Base-by-base conservation (phyloP, 2,113 vertebrate genomes). In the Syngnathoides biaculeatus region DNA sequence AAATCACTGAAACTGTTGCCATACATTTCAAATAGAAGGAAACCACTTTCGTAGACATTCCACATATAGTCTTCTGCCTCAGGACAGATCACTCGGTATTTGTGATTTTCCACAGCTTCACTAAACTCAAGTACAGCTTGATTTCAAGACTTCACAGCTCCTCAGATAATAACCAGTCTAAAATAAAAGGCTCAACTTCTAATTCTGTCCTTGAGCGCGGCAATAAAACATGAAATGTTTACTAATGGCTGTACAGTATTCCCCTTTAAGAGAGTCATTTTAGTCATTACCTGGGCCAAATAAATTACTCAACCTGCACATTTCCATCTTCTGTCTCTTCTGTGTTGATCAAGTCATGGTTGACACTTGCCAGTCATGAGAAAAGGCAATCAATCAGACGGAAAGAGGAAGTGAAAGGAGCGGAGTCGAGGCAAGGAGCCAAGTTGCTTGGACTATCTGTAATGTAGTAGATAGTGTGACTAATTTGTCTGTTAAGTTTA, bases 311-410 rank as follows among this genome's bases (percentile, higher is more conserved):
- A 71, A 65, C 65, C 17, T 30, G 48, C 73, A 66, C 64, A 58
- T 77, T 67, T 79, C 64, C 62, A 50, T 69, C 65, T 61, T 55
- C 78, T 50, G 58, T 64, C 59, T 85, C 77, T 85, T n/a, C n/a
- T n/a, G n/a, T n/a, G n/a, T n/a, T n/a, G 80, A 89, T 89, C 77
- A 83, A 82, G 62, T 75, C 27, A 67, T 89, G 79, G 81, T 81
- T 79, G 81, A 81, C 78, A 73, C 81, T 75, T 58, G 74, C 82
- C 53, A 73, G 75, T 65, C 71, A 71, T 19, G 80, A 55, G 38
- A 73, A 61, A 8, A 73, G 79, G 74, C 77, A 67, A 84, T 89
- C 79, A 75, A 85, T 81, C 59, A 69, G 45, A 47, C 4, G 43
- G 19, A 50, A 20, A 48, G 64, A 64, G 63, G 62, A 56, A 50